These are phyloP conservation scores for Muraenolepis orangiensis DNA, from an alignment of 2,797 vertebrate genomes.

Conservation along the genomic window DNA sequence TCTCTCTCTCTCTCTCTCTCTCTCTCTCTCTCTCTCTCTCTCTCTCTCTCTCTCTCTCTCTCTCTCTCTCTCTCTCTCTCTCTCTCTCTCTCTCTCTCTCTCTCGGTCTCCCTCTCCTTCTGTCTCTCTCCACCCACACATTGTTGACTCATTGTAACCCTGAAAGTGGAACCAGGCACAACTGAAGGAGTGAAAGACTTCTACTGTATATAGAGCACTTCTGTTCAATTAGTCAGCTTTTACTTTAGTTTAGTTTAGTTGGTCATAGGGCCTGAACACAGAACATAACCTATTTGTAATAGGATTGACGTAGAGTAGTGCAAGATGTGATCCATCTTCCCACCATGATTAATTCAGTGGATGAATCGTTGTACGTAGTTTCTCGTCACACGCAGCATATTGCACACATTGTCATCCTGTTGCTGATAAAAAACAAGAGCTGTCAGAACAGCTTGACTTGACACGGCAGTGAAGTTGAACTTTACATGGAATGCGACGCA, in stretches of 20 bases:
- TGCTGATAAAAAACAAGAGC: neutral
- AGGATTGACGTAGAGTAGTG: neutral
- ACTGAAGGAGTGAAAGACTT: conserved; percentile 7
- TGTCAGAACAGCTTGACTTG: neutral
- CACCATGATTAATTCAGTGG: neutral
- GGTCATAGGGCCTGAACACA: neutral
- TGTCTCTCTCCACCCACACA: neutral
- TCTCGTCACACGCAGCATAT: neutral
- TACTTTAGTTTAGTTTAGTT: too few relatives aligned
- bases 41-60: conserved; percentile 13
- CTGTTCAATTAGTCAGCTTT: too few relatives aligned
- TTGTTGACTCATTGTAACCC: neutral
- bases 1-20: neutral
- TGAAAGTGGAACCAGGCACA: neutral
- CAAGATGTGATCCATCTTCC: neutral
- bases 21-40: conserved; percentile 43
- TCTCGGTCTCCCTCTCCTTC: neutral
- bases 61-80: conserved; percentile 36
- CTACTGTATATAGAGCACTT: too few relatives aligned
- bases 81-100: conserved; percentile 36
- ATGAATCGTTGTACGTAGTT: neutral
- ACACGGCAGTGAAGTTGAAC: neutral
- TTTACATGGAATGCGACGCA: neutral
- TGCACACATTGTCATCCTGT: neutral
- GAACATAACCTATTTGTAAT: neutral